A percentile compares a stretch with the other conserved stretches of the same genome.
phyloP scores from a whole-genome alignment of 2,797 vertebrate genomes.

The Babyrousa celebensis region DNA sequence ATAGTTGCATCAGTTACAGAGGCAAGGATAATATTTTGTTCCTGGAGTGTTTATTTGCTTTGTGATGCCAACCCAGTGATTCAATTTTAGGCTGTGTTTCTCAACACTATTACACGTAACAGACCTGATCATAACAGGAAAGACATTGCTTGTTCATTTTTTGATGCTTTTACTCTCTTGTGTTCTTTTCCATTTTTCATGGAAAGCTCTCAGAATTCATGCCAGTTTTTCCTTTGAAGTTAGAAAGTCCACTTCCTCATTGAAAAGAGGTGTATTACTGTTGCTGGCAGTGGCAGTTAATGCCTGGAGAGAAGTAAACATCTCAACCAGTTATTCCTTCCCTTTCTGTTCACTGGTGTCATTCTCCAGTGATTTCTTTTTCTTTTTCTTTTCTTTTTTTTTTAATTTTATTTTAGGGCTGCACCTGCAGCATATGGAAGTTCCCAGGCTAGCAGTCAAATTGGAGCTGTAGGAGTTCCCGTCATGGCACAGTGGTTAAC shows the following conservation, averaged over 20 bases:
- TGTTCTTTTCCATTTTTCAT: slow-evolving; percentile 17
- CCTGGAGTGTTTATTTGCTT: slow-evolving; percentile 12
- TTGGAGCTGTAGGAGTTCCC: too few species aligned
- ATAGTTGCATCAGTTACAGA: neutral
- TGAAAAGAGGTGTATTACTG: neutral
- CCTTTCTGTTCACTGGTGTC: neutral
- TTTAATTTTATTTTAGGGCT: too few species aligned
- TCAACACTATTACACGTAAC: neutral
- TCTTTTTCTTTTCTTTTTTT: neutral
- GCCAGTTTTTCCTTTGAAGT: slow-evolving; percentile 55
- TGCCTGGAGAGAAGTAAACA: neutral
- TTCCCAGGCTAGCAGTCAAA: too few species aligned
- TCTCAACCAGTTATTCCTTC: neutral
- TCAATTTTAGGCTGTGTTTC: neutral
- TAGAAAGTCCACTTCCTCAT: slow-evolving; percentile 44
- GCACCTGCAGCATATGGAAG: too few species aligned
- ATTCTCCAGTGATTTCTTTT: neutral
- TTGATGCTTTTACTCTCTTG: neutral
- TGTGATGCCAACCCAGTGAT: neutral
- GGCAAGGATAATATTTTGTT: neutral
- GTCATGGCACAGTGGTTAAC: too few species aligned
- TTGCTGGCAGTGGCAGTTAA: neutral
- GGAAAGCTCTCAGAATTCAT: slow-evolving; percentile 14
- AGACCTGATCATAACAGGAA: neutral
- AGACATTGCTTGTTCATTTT: neutral